Evolutionary conservation across 1,140 invertebrate species (phyloP).

Genomic region (Ooceraea biroi): DNA sequence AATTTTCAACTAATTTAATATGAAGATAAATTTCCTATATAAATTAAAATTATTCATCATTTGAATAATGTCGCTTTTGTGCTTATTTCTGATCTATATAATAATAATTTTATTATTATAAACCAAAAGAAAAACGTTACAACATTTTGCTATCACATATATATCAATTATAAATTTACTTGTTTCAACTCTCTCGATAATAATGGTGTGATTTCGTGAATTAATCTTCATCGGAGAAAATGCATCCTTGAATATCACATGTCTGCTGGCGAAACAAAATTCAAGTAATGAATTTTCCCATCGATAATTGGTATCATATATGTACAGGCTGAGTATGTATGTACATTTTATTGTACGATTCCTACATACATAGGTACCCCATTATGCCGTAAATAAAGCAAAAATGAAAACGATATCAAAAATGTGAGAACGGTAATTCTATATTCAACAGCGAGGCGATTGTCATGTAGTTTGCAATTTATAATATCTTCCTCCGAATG

Average conservation of each 20-base stretch:
- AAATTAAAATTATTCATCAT: not conserved
- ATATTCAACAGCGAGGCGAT: not conserved
- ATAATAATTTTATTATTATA: not conserved
- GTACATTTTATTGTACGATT: not conserved
- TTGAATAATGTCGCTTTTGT: not conserved
- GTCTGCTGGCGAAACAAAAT: not conserved
- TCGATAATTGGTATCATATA: constrained; percentile 12
- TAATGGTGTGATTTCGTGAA: not conserved
- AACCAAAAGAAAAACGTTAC: not conserved
- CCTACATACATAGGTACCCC: not conserved
- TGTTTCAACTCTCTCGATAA: not conserved
- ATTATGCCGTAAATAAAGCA: constrained; percentile 20
- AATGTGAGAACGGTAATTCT: not conserved
- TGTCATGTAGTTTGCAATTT: not conserved
- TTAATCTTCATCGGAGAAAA: not conserved
- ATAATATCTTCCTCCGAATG: not conserved
- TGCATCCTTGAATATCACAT: not conserved
- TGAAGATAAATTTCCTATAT: not conserved
- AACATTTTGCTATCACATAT: not conserved
- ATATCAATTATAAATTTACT: not conserved
- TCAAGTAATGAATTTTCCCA: not conserved
- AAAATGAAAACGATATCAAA: no score
- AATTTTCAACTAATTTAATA: no score
- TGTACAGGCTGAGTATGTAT: not conserved
- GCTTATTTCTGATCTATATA: not conserved